These are phyloP conservation scores for Microchrysa polita DNA, from an alignment of 2,888 invertebrate genomes.

Conservation along the genomic window DNA sequence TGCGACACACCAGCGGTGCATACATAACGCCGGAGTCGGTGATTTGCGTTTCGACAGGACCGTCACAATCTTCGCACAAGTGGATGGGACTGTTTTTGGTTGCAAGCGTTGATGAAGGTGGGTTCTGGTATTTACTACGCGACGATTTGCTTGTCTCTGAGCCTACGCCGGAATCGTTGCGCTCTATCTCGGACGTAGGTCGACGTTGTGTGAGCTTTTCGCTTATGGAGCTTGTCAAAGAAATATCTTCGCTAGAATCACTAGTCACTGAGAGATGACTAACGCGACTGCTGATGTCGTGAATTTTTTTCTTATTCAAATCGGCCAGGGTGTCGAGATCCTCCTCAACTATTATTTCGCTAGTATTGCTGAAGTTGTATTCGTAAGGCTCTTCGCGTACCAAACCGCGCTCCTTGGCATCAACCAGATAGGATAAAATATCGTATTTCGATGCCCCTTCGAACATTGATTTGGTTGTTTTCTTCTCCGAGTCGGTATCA, in stretches of 20 bases:
- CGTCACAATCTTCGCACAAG: constrained; percentile 88
- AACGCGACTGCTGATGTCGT: constrained; percentile 73
- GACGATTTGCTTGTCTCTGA: constrained; percentile 91
- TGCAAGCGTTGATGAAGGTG: constrained; percentile 65
- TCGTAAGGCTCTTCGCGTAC: constrained; percentile 77
- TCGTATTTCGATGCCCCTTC: constrained; percentile 89
- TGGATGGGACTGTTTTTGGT: constrained; percentile 72
- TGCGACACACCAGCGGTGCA: constrained; percentile 84
- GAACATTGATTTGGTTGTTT: constrained; percentile 77
- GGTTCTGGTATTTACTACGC: constrained; percentile 76
- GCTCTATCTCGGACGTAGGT: constrained; percentile 75
- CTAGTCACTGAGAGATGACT: constrained; percentile 84
- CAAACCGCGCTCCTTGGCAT: constrained; percentile 81
- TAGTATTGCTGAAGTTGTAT: constrained; percentile 69
- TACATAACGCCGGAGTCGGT: constrained; percentile 78
- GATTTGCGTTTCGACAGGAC: constrained; percentile 78
- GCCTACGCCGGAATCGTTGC: constrained; percentile 92
- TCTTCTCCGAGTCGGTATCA: constrained; percentile 76
- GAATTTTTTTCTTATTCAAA: constrained; percentile 64
- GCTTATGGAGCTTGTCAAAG: constrained; percentile 69
- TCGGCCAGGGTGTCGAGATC: constrained; percentile 70
- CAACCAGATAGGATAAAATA: constrained; percentile 87
- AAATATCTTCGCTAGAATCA: constrained; percentile 86
- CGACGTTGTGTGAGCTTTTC: constrained; percentile 67
- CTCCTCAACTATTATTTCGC: constrained; percentile 66